Conservation (phyloP, 2,888 invertebrate species). For the Hedychridium roseum region DNA sequence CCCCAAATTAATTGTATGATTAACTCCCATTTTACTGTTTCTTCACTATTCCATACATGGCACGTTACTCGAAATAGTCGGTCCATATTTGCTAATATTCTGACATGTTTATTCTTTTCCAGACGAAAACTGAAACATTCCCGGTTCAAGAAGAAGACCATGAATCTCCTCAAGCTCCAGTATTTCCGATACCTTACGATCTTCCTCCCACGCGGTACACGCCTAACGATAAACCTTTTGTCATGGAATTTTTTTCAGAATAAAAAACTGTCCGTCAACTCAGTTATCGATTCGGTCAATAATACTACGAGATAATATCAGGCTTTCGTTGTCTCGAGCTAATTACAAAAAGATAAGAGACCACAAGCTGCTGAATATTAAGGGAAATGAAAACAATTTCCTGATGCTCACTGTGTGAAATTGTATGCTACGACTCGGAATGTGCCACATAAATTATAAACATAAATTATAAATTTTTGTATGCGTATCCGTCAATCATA, state of each 20-base stretch:
- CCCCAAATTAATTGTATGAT: conserved; percentile 83
- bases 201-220: conserved; percentile 79
- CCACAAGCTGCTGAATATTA: too few relatives aligned
- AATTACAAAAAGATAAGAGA: too few relatives aligned
- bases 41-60: background rate
- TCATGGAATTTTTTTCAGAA: conserved; percentile 68
- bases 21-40: conserved; percentile 37
- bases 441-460: too few relatives aligned
- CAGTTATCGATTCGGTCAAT: too few relatives aligned
- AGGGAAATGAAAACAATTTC: too few relatives aligned
- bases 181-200: conserved; percentile 82
- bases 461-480: too few relatives aligned
- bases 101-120: conserved; percentile 34
- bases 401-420: too few relatives aligned
- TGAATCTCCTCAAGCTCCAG: conserved; percentile 42
- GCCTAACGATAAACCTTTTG: conserved; percentile 75
- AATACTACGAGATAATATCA: too few relatives aligned
- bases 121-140: conserved; percentile 73
- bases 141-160: conserved; percentile 60
- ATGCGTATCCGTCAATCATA: too few relatives aligned
- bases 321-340: too few relatives aligned
- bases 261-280: too few relatives aligned
- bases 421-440: too few relatives aligned
- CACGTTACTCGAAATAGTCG: background rate
- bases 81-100: background rate